These are phyloP conservation scores for Tanytarsus gracilentus DNA, from an alignment of 2,888 invertebrate genomes.

Conservation along the genomic window DNA sequence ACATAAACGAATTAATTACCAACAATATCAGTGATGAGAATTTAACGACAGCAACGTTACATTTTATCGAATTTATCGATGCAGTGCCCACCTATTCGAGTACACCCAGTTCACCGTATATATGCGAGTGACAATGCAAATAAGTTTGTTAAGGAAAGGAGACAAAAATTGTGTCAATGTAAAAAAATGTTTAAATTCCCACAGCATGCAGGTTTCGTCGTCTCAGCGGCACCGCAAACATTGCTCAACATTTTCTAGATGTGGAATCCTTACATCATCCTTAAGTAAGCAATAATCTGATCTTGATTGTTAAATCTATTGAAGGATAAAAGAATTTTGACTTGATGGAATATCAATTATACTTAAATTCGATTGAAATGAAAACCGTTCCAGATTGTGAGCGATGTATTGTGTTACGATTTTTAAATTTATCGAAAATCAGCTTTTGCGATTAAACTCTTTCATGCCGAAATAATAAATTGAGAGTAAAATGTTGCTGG, in stretches of 20 bases:
- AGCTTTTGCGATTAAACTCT: conserved; percentile 29
- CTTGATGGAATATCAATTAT: conserved; percentile 25
- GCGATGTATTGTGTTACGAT: neutral
- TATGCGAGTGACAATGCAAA: neutral
- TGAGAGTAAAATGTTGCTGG: conserved; percentile 21
- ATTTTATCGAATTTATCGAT: neutral
- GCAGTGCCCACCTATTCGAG: no score
- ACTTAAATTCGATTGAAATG: conserved; percentile 7
- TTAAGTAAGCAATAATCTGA: no score
- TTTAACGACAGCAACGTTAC: neutral
- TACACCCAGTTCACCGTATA: neutral
- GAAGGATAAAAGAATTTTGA: neutral
- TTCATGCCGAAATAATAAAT: conserved; percentile 28
- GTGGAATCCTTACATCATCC: no score
- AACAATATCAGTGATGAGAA: neutral
- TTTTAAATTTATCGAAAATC: conserved; percentile 6
- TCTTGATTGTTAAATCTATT: no score
- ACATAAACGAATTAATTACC: conserved; percentile 27
- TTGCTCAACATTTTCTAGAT: no score
- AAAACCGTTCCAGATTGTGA: conserved; percentile 1
- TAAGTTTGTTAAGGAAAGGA: neutral
- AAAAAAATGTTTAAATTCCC: neutral
- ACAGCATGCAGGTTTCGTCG: neutral
- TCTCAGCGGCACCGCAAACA: neutral
- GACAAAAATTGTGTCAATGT: conserved; percentile 12